Evolutionary conservation across 2,888 invertebrate species (phyloP).

Genomic region (Timema podura): DNA sequence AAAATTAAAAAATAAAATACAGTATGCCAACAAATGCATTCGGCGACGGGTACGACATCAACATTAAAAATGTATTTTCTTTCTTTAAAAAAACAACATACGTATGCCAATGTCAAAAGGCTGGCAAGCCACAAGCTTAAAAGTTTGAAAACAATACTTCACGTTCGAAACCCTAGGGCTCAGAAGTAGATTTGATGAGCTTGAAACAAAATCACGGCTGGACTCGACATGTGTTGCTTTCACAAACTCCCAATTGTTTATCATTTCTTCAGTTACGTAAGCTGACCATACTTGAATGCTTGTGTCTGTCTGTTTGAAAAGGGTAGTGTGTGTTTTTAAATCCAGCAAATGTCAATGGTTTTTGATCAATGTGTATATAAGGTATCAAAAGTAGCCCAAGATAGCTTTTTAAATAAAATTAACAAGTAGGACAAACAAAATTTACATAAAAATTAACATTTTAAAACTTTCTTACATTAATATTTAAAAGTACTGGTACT

Average conservation of each 20-base stretch:
- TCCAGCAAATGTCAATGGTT: no score
- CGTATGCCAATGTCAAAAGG: constrained; percentile 5
- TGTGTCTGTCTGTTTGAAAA: constrained; percentile 13
- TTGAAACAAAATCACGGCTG: constrained; percentile 5
- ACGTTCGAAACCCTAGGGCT: constrained; percentile 13
- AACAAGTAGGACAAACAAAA: no score
- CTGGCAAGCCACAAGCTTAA: background rate
- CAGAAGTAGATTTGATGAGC: background rate
- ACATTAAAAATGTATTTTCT: no score
- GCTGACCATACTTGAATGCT: constrained; percentile 12
- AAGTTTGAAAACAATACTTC: constrained; percentile 12
- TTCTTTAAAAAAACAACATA: no score
- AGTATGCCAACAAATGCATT: constrained; percentile 6
- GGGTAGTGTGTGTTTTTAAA: background rate
- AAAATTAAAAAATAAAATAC: background rate
- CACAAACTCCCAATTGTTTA: constrained; percentile 12
- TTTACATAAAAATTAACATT: no score
- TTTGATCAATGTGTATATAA: no score
- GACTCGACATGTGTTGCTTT: constrained; percentile 14
- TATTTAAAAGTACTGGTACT: no score
- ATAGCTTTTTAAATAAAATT: no score
- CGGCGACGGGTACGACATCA: no score
- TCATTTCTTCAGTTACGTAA: constrained; percentile 16
- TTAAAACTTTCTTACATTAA: no score
- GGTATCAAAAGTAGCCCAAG: no score